These are phyloP conservation scores for Macropodus opercularis DNA, from an alignment of 2,797 vertebrate genomes.

Conservation along the genomic window DNA sequence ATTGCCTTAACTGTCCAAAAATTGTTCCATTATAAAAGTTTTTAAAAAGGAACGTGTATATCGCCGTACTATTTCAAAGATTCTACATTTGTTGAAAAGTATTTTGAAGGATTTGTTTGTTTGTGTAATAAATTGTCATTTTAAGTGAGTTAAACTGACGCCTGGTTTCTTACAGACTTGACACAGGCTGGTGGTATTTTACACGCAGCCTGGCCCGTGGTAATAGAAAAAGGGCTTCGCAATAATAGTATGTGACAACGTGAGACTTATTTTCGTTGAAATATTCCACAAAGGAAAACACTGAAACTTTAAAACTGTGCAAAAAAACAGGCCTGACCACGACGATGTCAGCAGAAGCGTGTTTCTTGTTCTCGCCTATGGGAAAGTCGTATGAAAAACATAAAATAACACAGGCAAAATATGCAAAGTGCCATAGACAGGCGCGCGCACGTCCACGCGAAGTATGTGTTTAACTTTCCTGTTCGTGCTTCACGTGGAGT, in stretches of 20 bases:
- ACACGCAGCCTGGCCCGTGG: constrained; percentile 32
- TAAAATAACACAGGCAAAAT: not conserved
- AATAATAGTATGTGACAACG: constrained; percentile 11
- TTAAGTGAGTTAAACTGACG: constrained; percentile 89
- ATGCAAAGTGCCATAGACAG: not conserved
- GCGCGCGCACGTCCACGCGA: not conserved
- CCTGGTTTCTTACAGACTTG: constrained; percentile 86
- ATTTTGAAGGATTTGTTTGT: constrained; percentile 95
- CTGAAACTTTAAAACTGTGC: no score
- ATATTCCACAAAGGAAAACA: no score
- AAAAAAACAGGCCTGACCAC: not conserved
- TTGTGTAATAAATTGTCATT: constrained; percentile 99
- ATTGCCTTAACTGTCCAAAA: constrained; percentile 86
- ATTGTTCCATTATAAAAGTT: constrained; percentile 87
- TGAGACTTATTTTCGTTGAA: constrained; percentile 15
- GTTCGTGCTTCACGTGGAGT: not conserved
- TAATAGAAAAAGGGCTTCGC: constrained; percentile 15
- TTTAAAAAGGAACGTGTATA: constrained; percentile 92
- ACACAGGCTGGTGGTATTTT: constrained; percentile 37
- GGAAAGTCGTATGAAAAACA: not conserved
- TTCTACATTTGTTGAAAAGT: constrained; percentile 90
- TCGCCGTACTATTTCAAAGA: constrained; percentile 91
- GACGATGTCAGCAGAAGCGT: not conserved
- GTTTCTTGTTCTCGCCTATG: not conserved
- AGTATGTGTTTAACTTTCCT: not conserved